phyloP scores from a whole-genome alignment of 2,797 vertebrate genomes.

The Sternarchorhynchus goeldii region DNA sequence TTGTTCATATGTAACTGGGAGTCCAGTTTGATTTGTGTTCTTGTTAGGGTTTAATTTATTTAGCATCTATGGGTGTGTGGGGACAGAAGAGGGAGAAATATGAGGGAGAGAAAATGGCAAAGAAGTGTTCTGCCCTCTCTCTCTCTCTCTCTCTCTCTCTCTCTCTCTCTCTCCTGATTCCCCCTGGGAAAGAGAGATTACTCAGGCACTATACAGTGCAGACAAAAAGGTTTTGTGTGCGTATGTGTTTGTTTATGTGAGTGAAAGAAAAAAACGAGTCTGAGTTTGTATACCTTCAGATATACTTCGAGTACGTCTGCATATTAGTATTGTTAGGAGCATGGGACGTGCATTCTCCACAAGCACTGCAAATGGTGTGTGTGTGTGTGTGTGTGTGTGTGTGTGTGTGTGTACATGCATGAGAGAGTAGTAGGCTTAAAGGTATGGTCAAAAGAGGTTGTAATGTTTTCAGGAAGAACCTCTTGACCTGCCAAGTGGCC shows the following conservation, averaged over 20 bases:
- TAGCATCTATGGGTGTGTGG: no score
- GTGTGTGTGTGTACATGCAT: not conserved
- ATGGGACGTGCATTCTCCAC: not conserved
- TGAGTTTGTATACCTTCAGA: constrained; percentile 2
- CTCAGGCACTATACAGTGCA: not conserved
- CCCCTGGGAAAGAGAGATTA: not conserved
- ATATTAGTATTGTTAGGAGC: constrained; percentile 1
- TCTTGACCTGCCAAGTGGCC: constrained; percentile 36
- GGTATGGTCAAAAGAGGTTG: not conserved
- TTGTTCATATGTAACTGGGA: no score
- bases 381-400: not conserved
- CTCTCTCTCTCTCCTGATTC: not conserved
- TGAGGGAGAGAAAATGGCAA: no score
- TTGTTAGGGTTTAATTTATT: no score
- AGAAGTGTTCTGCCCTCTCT: no score
- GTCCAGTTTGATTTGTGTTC: no score
- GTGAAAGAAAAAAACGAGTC: not conserved
- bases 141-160: no score
- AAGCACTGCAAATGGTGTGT: constrained; percentile 3
- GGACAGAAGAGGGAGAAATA: no score
- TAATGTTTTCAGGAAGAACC: constrained; percentile 32
- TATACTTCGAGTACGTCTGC: constrained; percentile 1
- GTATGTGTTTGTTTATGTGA: not conserved
- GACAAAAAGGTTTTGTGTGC: not conserved
- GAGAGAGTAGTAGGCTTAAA: not conserved